These are phyloP conservation scores for Glaucomys volans DNA, from an alignment of 2,113 vertebrate genomes.

Conservation along the genomic window DNA sequence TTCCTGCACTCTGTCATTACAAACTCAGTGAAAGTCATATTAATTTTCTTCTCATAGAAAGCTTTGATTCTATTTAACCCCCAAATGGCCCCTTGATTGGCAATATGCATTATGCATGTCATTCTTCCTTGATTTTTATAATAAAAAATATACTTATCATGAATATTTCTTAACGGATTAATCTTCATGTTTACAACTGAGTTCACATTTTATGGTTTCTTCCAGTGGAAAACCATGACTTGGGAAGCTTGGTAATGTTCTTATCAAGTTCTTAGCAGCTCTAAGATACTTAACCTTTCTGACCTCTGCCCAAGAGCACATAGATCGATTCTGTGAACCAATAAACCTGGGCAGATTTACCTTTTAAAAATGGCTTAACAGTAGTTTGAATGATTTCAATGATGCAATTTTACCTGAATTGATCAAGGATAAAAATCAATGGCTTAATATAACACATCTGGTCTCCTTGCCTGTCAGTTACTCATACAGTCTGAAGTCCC, in stretches of 20 bases:
- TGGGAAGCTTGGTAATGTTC: neutral
- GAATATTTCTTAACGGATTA: neutral
- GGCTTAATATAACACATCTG: neutral
- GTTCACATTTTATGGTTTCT: neutral
- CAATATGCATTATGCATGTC: neutral
- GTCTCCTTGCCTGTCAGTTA: neutral
- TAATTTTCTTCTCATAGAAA: constrained; percentile 29
- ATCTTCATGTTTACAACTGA: neutral
- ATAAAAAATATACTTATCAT: neutral
- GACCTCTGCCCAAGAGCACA: neutral
- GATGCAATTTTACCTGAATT: constrained; percentile 57
- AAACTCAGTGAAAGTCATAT: neutral
- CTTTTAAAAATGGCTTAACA: neutral
- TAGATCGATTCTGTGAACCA: neutral
- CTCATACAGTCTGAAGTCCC: neutral
- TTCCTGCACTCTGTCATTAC: neutral
- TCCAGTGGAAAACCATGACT: neutral
- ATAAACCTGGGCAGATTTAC: neutral
- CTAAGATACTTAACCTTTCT: neutral
- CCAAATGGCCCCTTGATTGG: neutral
- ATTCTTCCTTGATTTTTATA: constrained; percentile 40
- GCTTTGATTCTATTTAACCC: neutral
- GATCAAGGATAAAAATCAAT: constrained; percentile 41
- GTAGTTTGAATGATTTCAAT: constrained; percentile 32
- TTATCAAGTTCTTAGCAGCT: neutral